phyloP scores from a whole-genome alignment of 2,888 invertebrate genomes.

The Erpobdella octoculata region DNA sequence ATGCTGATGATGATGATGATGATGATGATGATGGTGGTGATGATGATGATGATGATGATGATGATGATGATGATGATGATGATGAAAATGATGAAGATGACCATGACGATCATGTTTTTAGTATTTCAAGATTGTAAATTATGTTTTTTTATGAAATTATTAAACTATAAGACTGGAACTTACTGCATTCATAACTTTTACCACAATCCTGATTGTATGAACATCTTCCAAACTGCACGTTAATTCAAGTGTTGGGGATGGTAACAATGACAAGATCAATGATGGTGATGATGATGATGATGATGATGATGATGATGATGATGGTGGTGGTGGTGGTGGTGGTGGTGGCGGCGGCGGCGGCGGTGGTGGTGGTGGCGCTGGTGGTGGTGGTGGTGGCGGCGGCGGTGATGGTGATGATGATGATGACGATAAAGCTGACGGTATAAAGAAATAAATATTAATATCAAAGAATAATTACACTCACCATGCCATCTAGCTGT shows the following conservation, averaged over 20 bases:
- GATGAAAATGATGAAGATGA: background rate
- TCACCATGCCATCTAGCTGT: too few species aligned
- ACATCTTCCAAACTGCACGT: too few species aligned
- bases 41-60: slow-evolving; percentile 17
- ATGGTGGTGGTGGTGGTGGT: background rate
- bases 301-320: slow-evolving; percentile 25
- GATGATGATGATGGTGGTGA: slow-evolving; percentile 12
- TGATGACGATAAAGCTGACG: background rate
- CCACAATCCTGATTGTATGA: too few species aligned
- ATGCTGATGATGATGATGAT: slow-evolving; percentile 11
- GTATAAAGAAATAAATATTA: too few species aligned
- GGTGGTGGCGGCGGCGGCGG: slow-evolving; percentile 10
- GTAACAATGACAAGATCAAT: background rate
- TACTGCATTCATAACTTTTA: too few species aligned
- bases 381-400: background rate
- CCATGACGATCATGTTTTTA: too few species aligned
- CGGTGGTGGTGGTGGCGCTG: background rate
- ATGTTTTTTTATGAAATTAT: too few species aligned
- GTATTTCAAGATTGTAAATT: too few species aligned
- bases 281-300: slow-evolving; percentile 25
- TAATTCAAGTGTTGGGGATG: background rate
- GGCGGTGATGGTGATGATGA: slow-evolving; percentile 2
- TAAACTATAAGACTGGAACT: too few species aligned
- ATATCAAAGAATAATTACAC: too few species aligned
- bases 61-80: background rate